These are phyloP conservation scores for Tupiocoris notatus DNA, from an alignment of 2,888 invertebrate genomes.

Conservation along the genomic window DNA sequence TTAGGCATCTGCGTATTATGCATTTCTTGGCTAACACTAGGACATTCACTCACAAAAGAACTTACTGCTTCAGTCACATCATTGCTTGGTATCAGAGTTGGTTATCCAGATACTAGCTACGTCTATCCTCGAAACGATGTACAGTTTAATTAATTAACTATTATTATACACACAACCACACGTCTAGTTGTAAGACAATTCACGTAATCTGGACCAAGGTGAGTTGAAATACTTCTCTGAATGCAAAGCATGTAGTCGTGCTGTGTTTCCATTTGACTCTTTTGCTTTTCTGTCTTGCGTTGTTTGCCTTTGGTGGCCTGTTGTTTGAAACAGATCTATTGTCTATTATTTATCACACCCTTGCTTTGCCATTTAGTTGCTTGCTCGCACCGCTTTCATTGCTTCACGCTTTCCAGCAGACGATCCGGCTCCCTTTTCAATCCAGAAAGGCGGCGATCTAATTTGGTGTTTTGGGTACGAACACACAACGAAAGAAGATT, in stretches of 20 bases:
- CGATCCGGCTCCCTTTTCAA: background rate
- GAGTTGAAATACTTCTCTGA: slow-evolving; percentile 13
- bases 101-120: background rate
- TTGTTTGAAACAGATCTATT: no score
- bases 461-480: slow-evolving; percentile 32
- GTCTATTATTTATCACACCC: no score
- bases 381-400: background rate
- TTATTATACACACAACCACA: background rate
- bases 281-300: background rate
- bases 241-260: background rate
- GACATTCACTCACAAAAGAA: no score
- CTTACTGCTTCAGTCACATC: background rate
- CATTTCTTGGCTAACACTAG: background rate
- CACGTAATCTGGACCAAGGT: background rate
- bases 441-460: slow-evolving; percentile 24
- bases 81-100: background rate
- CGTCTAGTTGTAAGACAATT: background rate
- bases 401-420: background rate
- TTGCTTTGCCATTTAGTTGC: background rate
- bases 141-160: no score
- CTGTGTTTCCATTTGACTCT: background rate
- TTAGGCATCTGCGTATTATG: background rate
- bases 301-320: no score
- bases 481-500: slow-evolving; percentile 16
- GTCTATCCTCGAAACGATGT: no score